These are phyloP conservation scores for Polypterus bichir DNA, from an alignment of 2,113 vertebrate species.

Conservation along the genomic window DNA sequence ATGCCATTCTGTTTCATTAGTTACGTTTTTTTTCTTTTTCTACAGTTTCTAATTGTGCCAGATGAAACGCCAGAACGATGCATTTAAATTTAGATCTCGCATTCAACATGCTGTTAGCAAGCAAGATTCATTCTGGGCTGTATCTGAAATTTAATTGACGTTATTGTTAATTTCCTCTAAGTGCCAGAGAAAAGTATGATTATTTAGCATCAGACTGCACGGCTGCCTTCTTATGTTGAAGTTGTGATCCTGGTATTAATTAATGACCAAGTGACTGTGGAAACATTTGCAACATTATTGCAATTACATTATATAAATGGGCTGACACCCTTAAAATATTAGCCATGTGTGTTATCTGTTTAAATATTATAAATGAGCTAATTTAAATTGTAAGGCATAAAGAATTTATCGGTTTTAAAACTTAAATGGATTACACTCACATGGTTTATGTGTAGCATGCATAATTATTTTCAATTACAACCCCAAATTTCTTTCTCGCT, in stretches of 20 bases:
- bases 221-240: constrained; percentile 27
- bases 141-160: not conserved
- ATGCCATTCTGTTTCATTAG: too few relatives aligned
- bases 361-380: constrained; percentile 41
- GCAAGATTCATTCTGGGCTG: not conserved
- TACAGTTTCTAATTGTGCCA: too few relatives aligned
- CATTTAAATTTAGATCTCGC: too few relatives aligned
- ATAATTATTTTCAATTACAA: constrained; percentile 21
- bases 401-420: constrained; percentile 36
- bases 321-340: constrained; percentile 42
- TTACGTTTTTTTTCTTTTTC: too few relatives aligned
- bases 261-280: constrained; percentile 27
- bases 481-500: constrained; percentile 12
- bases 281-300: constrained; percentile 29
- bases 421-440: constrained; percentile 35
- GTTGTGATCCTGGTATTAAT: constrained; percentile 26
- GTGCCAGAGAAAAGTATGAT: constrained; percentile 25
- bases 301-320: constrained; percentile 38
- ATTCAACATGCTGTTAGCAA: too few relatives aligned
- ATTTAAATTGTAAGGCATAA: constrained; percentile 30
- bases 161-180: not conserved
- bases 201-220: constrained; percentile 27
- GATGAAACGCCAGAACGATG: too few relatives aligned
- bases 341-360: constrained; percentile 40
- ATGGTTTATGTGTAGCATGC: constrained; percentile 14